These are phyloP conservation scores for Acronicta leporina DNA, from an alignment of 2,888 invertebrate genomes.

Conservation along the genomic window DNA sequence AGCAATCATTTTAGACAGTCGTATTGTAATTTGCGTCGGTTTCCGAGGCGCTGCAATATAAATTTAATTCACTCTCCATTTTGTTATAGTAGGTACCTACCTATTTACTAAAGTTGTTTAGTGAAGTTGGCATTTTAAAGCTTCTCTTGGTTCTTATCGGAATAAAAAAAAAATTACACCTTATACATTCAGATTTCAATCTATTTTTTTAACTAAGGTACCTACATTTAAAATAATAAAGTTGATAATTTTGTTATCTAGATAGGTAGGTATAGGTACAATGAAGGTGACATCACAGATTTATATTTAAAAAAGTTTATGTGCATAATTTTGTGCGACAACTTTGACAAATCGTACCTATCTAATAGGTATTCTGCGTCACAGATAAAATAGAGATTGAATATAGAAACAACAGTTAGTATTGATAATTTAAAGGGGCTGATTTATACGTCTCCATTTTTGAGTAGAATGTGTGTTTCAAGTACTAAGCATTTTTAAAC, in stretches of 20 bases:
- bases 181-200: too few relatives aligned
- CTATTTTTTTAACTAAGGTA: neutral
- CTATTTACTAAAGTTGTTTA: too few relatives aligned
- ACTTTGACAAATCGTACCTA: constrained; percentile 16
- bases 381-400: constrained; percentile 49
- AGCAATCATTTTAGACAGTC: too few relatives aligned
- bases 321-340: constrained; percentile 54
- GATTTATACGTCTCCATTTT: constrained; percentile 11
- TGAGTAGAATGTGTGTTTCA: neutral
- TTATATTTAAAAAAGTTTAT: constrained; percentile 29
- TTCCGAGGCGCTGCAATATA: too few relatives aligned
- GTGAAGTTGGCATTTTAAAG: too few relatives aligned
- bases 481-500: neutral
- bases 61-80: too few relatives aligned
- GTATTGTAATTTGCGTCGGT: too few relatives aligned
- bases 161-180: too few relatives aligned
- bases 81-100: too few relatives aligned
- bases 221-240: neutral
- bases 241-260: constrained; percentile 25
- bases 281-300: constrained; percentile 32
- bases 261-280: constrained; percentile 7
- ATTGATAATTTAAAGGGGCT: constrained; percentile 41
- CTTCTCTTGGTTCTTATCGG: too few relatives aligned
- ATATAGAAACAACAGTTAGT: constrained; percentile 50
- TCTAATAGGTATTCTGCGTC: constrained; percentile 10